phyloP scores from a whole-genome alignment of 2,888 invertebrate species.

The Cordilura impudica region DNA sequence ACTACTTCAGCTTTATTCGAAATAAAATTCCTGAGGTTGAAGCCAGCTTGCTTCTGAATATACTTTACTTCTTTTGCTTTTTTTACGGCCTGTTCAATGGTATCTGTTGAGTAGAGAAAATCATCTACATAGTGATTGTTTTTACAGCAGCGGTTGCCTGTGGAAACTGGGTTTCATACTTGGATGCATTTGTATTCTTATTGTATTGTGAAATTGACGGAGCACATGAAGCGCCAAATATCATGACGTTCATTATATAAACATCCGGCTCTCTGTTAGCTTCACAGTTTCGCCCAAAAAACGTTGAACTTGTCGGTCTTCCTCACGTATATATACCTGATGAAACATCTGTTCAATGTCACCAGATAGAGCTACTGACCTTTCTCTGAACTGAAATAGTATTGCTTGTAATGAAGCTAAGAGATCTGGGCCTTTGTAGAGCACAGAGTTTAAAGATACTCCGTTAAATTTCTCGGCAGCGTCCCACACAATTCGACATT shows the following conservation, averaged over 20 bases:
- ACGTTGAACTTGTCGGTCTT: slow-evolving; percentile 35
- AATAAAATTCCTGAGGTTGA: slow-evolving; percentile 64
- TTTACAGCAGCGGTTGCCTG: slow-evolving; percentile 10
- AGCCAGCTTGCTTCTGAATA: slow-evolving; percentile 52
- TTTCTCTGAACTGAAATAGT: slow-evolving; percentile 71
- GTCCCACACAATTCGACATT: slow-evolving; percentile 56
- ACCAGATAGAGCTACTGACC: slow-evolving; percentile 64
- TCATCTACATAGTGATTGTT: slow-evolving; percentile 68
- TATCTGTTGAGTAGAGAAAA: slow-evolving; percentile 65
- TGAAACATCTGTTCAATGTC: slow-evolving; percentile 56
- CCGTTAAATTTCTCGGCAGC: slow-evolving; percentile 64
- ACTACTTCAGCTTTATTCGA: slow-evolving; percentile 61
- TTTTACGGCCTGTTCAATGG: slow-evolving; percentile 59
- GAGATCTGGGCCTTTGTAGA: slow-evolving; percentile 70
- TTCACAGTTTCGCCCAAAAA: slow-evolving; percentile 32
- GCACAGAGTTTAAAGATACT: slow-evolving; percentile 66
- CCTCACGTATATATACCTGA: slow-evolving; percentile 57
- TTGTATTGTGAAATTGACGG: slow-evolving; percentile 32
- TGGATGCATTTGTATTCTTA: slow-evolving; percentile 39
- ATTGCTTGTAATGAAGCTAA: slow-evolving; percentile 70
- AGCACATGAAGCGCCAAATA: slow-evolving; percentile 43
- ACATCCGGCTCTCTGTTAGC: slow-evolving; percentile 13
- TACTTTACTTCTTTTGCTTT: slow-evolving; percentile 52
- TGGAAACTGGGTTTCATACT: slow-evolving; percentile 29
- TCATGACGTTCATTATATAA: slow-evolving; percentile 40